Evolutionary conservation across 92 coral and sea anemone species (phyloP), one percentile per base, ranked within the genome.

Genomic region (Epizoanthus scotinus): DNA sequence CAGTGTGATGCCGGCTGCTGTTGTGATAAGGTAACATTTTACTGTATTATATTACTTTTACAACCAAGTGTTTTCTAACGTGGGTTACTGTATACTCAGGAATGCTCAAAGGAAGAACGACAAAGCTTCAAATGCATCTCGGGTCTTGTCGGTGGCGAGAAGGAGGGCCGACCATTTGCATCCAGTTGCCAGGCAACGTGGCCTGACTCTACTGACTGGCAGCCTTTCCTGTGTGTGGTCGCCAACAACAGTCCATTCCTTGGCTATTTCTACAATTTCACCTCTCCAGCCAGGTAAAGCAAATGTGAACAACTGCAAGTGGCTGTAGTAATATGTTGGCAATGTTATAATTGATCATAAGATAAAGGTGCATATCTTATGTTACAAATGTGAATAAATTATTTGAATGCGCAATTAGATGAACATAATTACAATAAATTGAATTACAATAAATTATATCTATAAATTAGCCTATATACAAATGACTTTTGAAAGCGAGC

Each of bases 171-270:
- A 63, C 95, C 90, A 1, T 91, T 95, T 80, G 95, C 89, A 79
- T 95, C 89, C 78, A 94, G 98, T 88, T 95, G 99, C 92, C 92
- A 91, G 78, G 96, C 94, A 84, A 83, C 96, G 20, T 93, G 96
- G 96, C 95, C 98, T 3, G 95, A 90, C 69, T 70, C 92, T 18
- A 73, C 77, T 24, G 91, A 93, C 82, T 93, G 90, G 90, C 90
- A 87, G 50, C 94, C 98, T 6, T 42, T 95, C 22, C 71, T 95
- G 63, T 95, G 99, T 70, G 93, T 95, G 62, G 79, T 89, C 25
- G 89, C 84, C 58, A 89, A 91, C 87, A 95, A 90, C 93, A 95
- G 93, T 70, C 99, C 99, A 0, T 68, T 95, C 62, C 81, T 79
- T 73, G 96, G 99, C 61, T 90, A 87, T 83, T 90, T 90, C 83